Evolutionary conservation across 1,140 invertebrate species (phyloP).

Genomic region (Elysia chlorotica): DNA sequence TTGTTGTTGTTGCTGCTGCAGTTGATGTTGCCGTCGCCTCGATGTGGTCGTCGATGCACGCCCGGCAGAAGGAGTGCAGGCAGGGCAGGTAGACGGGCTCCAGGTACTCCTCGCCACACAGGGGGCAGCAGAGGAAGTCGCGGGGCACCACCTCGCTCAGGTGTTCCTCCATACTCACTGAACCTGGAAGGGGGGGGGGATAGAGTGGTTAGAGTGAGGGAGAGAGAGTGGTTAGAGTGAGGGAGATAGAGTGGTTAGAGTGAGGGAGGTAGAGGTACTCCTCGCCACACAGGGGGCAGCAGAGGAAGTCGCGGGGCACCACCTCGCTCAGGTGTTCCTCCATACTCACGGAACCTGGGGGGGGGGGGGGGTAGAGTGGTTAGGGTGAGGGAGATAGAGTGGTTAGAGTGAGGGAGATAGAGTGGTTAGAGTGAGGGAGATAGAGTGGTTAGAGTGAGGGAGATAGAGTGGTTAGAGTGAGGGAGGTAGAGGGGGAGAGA

Average conservation of each 20-base stretch:
- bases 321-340: slow-evolving; percentile 44
- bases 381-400: neutral
- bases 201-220: too few species aligned
- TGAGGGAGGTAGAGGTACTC: too few species aligned
- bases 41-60: slow-evolving; percentile 68
- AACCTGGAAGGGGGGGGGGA: too few species aligned
- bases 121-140: slow-evolving; percentile 49
- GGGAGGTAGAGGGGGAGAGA: slow-evolving; percentile 48
- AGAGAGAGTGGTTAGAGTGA: too few species aligned
- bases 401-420: too few species aligned
- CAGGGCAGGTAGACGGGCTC: slow-evolving; percentile 82
- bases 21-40: too few species aligned
- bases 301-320: slow-evolving; percentile 47
- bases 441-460: too few species aligned
- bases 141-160: slow-evolving; percentile 46
- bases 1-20: slow-evolving; percentile 20
- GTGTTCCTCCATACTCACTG: slow-evolving; percentile 46
- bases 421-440: too few species aligned
- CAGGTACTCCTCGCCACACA: slow-evolving; percentile 55
- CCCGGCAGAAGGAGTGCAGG: slow-evolving; percentile 90
- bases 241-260: too few species aligned
- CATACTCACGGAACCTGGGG: slow-evolving; percentile 36
- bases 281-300: slow-evolving; percentile 55
- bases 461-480: slow-evolving; percentile 54
- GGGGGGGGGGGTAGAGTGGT: neutral